These are phyloP conservation scores for Sminthurides aquaticus DNA, from an alignment of 2,888 invertebrate genomes.

Conservation along the genomic window DNA sequence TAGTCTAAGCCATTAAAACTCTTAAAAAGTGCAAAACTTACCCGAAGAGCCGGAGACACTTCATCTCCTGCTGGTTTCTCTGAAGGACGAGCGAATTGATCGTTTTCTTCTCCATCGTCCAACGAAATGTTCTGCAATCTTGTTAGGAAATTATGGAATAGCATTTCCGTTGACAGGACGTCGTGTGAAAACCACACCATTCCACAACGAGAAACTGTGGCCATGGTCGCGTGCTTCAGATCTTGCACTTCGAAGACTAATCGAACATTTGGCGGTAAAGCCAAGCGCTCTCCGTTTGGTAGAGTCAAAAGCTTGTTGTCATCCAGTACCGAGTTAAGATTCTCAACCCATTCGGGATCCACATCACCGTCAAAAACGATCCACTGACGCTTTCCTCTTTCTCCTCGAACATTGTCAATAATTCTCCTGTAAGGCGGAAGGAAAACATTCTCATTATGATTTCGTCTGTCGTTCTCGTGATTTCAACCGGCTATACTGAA, in stretches of 20 bases:
- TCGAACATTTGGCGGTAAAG: slow-evolving; percentile 91
- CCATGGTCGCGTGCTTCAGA: slow-evolving; percentile 93
- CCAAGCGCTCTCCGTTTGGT: slow-evolving; percentile 96
- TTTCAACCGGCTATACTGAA: background rate
- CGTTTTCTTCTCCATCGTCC: slow-evolving; percentile 74
- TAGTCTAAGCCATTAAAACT: too few species aligned
- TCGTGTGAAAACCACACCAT: slow-evolving; percentile 99
- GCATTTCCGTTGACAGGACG: slow-evolving; percentile 96
- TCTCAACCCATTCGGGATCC: slow-evolving; percentile 99
- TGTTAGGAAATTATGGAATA: slow-evolving; percentile 90
- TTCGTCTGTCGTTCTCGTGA: too few species aligned
- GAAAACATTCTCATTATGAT: too few species aligned
- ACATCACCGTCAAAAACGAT: slow-evolving; percentile 99
- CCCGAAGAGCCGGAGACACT: slow-evolving; percentile 71
- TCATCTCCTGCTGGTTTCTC: slow-evolving; percentile 63
- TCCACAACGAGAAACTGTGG: slow-evolving; percentile 98
- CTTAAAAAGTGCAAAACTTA: too few species aligned
- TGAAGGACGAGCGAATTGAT: slow-evolving; percentile 23
- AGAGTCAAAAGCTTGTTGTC: slow-evolving; percentile 96
- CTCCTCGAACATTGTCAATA: slow-evolving; percentile 97
- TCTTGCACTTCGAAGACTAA: slow-evolving; percentile 96
- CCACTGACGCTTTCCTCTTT: slow-evolving; percentile 98
- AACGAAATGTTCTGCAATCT: slow-evolving; percentile 76
- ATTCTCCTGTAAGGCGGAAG: slow-evolving; percentile 72
- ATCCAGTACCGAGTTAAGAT: slow-evolving; percentile 96